Base-by-base conservation (phyloP, 2,113 vertebrate species). In the Coptodon rendalli region DNA sequence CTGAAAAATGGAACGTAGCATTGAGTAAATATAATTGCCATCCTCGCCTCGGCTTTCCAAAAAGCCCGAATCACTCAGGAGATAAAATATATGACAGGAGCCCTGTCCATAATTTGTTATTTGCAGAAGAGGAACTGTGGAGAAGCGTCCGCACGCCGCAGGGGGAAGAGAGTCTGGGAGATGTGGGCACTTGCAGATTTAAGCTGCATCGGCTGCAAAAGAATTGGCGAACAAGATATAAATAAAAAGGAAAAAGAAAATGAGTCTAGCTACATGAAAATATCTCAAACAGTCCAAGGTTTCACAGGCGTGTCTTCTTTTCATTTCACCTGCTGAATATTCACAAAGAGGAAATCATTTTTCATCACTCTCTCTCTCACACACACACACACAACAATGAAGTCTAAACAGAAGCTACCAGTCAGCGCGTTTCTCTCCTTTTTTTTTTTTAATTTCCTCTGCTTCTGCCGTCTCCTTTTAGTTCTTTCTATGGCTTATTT, bases 401-500 rank as follows among this genome's bases (percentile, higher is more conserved):
- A 19, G 17, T 40, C 83, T n/a, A 34, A 22, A 83, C 73, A 45
- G 76, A 79, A 56, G 87, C 80, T 91, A 90, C 85, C 24, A 85
- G 86, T 22, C 19, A 63, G 78, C 34, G 31, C 59, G 54, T 86
- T 89, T 45, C 14, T 29, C 14, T 27, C 2, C 2, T 24, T 38
- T 22, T 24, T 53, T 73, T 48, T 73, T 27, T n/a, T n/a, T n/a
- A n/a, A 22, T 24, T 48, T 27, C 40, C 16, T 76, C 50, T 59
- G 34, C 79, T 80, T 86, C 83, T 87, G 40, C 56, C 27, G 3
- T 89, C 86, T 83, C 61, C n/a, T 27, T 73, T 90, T 50, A 85
- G 93, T 95, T 95, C 92, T 94, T 92, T 89, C 93, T 95, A 96
- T 95, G 95, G 95, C 95, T 96, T 95, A 91, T 90, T 93, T 86